Base-by-base conservation (phyloP, 2,113 vertebrate genomes). In the Neotoma lepida region DNA sequence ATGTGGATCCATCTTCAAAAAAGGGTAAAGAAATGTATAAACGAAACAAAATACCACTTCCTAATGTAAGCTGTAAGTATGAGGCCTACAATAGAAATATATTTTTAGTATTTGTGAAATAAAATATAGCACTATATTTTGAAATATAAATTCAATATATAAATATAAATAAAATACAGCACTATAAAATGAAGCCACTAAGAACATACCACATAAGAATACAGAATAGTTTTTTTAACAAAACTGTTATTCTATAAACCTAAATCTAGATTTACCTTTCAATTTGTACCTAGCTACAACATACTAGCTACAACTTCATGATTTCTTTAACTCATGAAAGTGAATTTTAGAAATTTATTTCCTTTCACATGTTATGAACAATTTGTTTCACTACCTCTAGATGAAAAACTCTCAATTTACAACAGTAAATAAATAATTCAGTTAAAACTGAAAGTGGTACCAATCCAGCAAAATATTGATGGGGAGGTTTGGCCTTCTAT, bases 41-140 rank as follows among this genome's bases (percentile, higher is more conserved):
- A 82, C 94, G 44, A 95, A 89, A 92, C 92, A 97, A 95, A 97
- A 96, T 96, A 95, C 86, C 95, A 81, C 46, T 91, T 66, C 93
- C 89, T 13, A 39, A 39, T 14, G n/a, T 86, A 86, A 96, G 96
- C 82, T 94, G 94, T 96, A 85, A 46, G 0, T 76, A 84, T 80
- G 98, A 97, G 97, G 98, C 98, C 98, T 97, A 90, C 73, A 93
- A 93, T 93, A 74, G 92, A 97, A 94, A 44, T 12, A 90, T 39
- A 94, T 94, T 92, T 96, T 91, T 35, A 51, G 86, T 3, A 30
- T 93, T 95, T 97, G 49, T 94, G 85, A 94, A 95, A 96, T 44
- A 89, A 97, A 92, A 26, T 86, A 96, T 93, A 78, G 93, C 87
- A 88, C 63, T 73, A 66, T 82, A 77, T 58, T 61, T 82, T 82